Evolutionary conservation across 2,888 invertebrate genomes (phyloP).

Genomic region (Herminia tarsipennalis): DNA sequence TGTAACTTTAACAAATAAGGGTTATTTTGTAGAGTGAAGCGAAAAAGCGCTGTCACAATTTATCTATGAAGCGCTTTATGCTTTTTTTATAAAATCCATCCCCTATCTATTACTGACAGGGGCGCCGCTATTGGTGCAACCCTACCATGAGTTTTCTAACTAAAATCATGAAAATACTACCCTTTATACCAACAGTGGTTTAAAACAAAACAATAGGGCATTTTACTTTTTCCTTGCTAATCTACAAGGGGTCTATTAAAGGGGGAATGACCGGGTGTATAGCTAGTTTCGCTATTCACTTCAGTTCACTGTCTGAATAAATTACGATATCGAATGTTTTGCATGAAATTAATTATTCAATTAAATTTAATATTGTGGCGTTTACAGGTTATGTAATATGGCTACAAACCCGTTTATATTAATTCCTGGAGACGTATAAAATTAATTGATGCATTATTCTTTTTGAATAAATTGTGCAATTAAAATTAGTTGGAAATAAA

Average conservation of each 20-base stretch:
- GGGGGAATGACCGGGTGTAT: conserved; percentile 69
- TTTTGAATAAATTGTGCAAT: too few species aligned
- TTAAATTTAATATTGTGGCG: conserved; percentile 28
- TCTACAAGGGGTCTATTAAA: conserved; percentile 65
- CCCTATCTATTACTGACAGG: conserved; percentile 74
- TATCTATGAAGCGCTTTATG: conserved; percentile 73
- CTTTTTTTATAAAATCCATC: conserved; percentile 58
- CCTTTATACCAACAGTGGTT: conserved; percentile 74
- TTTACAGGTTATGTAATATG: too few species aligned
- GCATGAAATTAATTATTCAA: conserved; percentile 32
- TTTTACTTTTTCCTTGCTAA: conserved; percentile 74
- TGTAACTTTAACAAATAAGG: too few species aligned
- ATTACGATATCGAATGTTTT: conserved; percentile 27
- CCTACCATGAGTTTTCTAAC: conserved; percentile 61
- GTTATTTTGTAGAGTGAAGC: too few species aligned
- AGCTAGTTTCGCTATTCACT: conserved; percentile 49
- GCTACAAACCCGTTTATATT: too few species aligned
- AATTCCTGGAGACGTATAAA: too few species aligned
- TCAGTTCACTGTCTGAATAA: conserved; percentile 40
- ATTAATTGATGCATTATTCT: too few species aligned
- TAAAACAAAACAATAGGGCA: conserved; percentile 74
- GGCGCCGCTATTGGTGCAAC: conserved; percentile 68
- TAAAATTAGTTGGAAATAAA: too few species aligned
- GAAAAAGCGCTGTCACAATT: conserved; percentile 24
- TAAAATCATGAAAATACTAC: conserved; percentile 72